These are phyloP conservation scores for Himalopsyche kuldschensis DNA, from an alignment of 2,888 invertebrate species.

Conservation along the genomic window DNA sequence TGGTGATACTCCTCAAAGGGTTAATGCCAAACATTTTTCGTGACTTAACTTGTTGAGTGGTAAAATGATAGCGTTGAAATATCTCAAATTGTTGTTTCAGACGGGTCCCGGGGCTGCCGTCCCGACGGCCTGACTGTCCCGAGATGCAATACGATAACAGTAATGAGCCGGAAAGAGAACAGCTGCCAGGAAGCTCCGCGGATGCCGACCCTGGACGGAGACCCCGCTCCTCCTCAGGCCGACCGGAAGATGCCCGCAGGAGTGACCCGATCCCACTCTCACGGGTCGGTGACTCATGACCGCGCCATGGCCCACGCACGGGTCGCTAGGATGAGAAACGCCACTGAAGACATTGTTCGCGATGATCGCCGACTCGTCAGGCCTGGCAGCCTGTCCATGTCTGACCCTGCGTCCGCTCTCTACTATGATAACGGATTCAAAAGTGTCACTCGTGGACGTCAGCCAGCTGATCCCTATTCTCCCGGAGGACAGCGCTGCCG, in stretches of 20 bases:
- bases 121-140: conserved; percentile 51
- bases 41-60: too few relatives aligned
- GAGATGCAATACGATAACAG: conserved; percentile 52
- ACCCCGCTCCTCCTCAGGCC: conserved; percentile 50
- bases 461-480: conserved; percentile 46
- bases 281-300: conserved; percentile 64
- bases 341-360: not conserved
- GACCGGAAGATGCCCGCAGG: conserved; percentile 50
- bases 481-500: conserved; percentile 52
- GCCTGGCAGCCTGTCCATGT: conserved; percentile 63
- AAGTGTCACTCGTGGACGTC: conserved; percentile 41
- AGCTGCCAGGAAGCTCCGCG: conserved; percentile 34
- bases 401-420: conserved; percentile 47
- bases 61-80: too few relatives aligned
- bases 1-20: too few relatives aligned
- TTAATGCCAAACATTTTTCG: too few relatives aligned
- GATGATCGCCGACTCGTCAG: conserved; percentile 41
- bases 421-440: conserved; percentile 11
- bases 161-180: conserved; percentile 40
- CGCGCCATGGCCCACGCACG: conserved; percentile 43
- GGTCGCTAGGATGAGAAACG: not conserved
- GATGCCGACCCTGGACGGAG: not conserved
- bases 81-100: conserved; percentile 44
- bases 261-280: conserved; percentile 65
- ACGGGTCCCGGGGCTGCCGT: conserved; percentile 56